A percentile compares a stretch with the other conserved stretches of the same genome.
Conservation (phyloP, 2,888 invertebrate genomes). For the Ophion ventricosus region DNA sequence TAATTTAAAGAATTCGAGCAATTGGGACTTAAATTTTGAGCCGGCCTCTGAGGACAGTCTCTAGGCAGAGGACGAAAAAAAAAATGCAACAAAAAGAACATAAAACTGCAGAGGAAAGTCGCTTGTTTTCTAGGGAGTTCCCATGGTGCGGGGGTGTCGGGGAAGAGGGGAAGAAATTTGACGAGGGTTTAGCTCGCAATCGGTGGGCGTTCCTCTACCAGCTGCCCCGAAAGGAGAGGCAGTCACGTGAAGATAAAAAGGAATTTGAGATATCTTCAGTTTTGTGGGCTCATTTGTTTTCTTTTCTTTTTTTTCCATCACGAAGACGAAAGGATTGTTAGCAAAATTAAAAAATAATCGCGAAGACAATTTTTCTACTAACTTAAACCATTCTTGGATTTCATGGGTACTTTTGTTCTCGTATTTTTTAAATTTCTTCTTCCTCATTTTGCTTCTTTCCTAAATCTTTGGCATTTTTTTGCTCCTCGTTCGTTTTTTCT, state of each 20-base stretch:
- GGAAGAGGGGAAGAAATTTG: constrained; percentile 45
- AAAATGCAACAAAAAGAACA: constrained; percentile 40
- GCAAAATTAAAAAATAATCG: too few species aligned
- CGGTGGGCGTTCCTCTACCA: constrained; percentile 59
- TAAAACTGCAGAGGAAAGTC: constrained; percentile 46
- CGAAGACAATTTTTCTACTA: too few species aligned
- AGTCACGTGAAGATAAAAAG: constrained; percentile 29
- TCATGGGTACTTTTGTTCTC: neutral
- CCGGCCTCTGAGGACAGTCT: too few species aligned
- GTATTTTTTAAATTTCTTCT: neutral
- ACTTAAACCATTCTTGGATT: too few species aligned
- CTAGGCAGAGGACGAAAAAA: constrained; percentile 16
- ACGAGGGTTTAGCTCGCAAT: constrained; percentile 64
- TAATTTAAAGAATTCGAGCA: too few species aligned
- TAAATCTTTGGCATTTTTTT: too few species aligned
- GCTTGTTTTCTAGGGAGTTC: constrained; percentile 17
- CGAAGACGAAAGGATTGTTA: too few species aligned
- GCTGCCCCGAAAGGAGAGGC: constrained; percentile 49
- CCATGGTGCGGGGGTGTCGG: neutral
- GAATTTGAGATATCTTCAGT: constrained; percentile 40
- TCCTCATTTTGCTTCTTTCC: too few species aligned
- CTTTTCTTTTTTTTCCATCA: neutral
- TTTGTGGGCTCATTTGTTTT: constrained; percentile 16
- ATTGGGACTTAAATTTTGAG: too few species aligned
- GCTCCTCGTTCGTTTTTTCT: too few species aligned